Evolutionary conservation across 2,797 vertebrate species (phyloP).

Genomic region (Antrozous pallidus): DNA sequence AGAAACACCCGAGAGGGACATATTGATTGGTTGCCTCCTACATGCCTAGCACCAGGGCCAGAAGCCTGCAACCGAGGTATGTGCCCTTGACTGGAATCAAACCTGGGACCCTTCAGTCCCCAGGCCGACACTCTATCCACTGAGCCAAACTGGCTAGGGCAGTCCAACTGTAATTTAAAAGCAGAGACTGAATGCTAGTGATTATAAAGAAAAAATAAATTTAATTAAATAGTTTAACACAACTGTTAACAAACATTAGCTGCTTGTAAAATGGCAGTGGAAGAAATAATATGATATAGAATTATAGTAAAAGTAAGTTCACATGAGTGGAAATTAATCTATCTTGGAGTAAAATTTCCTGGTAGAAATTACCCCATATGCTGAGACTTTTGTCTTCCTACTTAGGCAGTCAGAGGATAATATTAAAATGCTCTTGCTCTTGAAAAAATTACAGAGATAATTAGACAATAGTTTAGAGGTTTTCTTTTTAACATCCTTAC

Average conservation of each 20-base stretch:
- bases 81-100: too few species aligned
- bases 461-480: background rate
- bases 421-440: background rate
- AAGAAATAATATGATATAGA: background rate
- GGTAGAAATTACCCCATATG: background rate
- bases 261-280: background rate
- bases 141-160: too few species aligned
- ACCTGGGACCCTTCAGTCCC: too few species aligned
- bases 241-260: background rate
- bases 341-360: background rate
- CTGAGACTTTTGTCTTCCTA: background rate
- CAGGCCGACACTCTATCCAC: too few species aligned
- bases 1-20: too few species aligned
- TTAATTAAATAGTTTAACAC: background rate
- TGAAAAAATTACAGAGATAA: background rate
- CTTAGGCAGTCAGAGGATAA: background rate
- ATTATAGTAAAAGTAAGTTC: background rate
- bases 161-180: conserved; percentile 15
- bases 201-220: background rate
- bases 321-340: background rate
- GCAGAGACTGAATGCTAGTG: background rate
- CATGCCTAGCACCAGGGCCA: too few species aligned
- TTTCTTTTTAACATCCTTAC: background rate
- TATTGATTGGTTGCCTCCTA: too few species aligned
- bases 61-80: too few species aligned